Conservation (phyloP, 2,888 invertebrate genomes). For the Mechanitis mazaeus region DNA sequence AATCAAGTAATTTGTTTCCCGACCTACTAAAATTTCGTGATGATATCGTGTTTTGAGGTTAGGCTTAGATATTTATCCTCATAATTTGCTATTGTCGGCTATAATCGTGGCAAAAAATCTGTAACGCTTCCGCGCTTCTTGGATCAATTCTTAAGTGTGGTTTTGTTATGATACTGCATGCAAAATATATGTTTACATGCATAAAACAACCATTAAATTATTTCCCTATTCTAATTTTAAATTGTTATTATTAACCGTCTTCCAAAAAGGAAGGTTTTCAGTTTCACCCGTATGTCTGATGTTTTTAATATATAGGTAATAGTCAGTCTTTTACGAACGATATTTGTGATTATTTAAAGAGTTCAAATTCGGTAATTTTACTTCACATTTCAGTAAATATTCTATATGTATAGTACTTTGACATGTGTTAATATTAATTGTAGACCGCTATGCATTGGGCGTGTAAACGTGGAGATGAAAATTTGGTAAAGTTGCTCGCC, state of each 20-base stretch:
- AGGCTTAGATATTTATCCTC: conserved; percentile 43
- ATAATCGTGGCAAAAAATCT: conserved; percentile 17
- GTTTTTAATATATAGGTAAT: too few species aligned
- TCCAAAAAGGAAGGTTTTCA: too few species aligned
- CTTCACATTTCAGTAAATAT: too few species aligned
- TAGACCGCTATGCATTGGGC: conserved; percentile 98
- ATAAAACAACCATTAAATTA: not conserved
- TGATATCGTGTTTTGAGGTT: conserved; percentile 57
- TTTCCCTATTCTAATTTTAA: too few species aligned
- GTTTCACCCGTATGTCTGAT: too few species aligned
- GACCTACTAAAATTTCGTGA: conserved; percentile 69
- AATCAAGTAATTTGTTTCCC: conserved; percentile 74
- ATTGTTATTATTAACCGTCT: too few species aligned
- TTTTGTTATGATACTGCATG: not conserved
- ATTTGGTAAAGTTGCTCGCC: conserved; percentile 93
- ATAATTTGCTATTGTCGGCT: conserved; percentile 22
- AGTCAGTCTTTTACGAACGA: too few species aligned
- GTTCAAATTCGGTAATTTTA: too few species aligned
- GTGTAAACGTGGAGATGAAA: conserved; percentile 94
- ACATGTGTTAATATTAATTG: conserved; percentile 39
- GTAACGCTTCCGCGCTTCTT: conserved; percentile 24
- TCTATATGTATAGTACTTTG: not conserved
- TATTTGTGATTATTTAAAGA: too few species aligned
- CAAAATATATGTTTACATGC: not conserved
- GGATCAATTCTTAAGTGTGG: not conserved